Evolutionary conservation across 2,888 invertebrate genomes (phyloP), one percentile per base, ranked within the genome.

Genomic region (Oscheius sp.): DNA sequence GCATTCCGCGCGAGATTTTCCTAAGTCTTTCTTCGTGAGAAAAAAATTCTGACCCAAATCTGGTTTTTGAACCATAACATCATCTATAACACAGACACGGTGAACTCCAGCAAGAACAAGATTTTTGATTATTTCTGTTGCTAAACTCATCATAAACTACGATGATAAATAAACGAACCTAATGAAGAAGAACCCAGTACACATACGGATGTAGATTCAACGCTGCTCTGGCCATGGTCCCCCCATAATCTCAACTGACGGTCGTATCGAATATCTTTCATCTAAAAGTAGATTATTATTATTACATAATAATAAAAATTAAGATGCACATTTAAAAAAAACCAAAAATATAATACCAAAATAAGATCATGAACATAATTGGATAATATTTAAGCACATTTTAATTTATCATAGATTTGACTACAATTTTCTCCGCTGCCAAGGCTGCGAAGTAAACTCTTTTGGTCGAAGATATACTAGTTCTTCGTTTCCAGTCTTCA

Each of bases 171-270:
- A 6, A 47, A 14, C 36, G 2, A 32, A 73, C 77, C 77, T 20
- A 74, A 47, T 0, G 79, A 73, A 50, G 71, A 68, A 8, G 72
- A 59, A 32, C 82, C 83, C 74, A 98, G 92, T 26, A 98, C 87
- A 87, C 96, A 97, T 79, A 97, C 91, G 86, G 93, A 92, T 17
- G 95, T 92, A 73, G 90, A 90, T 89, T 97, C 96, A 67, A 98
- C 89, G 2, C 92, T 90, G 74, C 90, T 88, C 88, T 98, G 98
- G 0, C 98, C 98, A 88, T 96, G 95, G 86, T 98, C 97, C 73
- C 97, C 97, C 98, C 98, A 99, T 82, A 99, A 90, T 86, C 91
- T 89, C 71, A 93, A 88, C 87, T 93, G 93, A 82, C 93, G 90
- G 87, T 93, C 93, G 85, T 93, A 93, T 2, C 81, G 77, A 17